phyloP scores from a whole-genome alignment of 2,888 invertebrate species.

The Cheilosia impressa region DNA sequence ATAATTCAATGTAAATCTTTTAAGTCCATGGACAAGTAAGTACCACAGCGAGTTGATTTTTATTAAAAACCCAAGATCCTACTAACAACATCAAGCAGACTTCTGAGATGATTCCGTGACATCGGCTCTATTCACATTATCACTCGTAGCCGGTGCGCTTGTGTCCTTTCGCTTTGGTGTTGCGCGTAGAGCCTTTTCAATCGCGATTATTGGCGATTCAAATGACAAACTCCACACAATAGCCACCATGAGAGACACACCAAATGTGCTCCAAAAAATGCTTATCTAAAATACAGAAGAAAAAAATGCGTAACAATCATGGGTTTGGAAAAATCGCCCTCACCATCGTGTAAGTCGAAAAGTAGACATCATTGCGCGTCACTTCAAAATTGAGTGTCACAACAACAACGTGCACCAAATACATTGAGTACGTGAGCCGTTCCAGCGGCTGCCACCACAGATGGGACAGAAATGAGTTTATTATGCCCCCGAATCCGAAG shows the following conservation, averaged over 20 bases:
- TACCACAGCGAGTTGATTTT: too few relatives aligned
- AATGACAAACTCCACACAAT: neutral
- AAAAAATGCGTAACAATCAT: neutral
- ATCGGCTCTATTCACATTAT: neutral
- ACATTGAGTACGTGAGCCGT: constrained; percentile 72
- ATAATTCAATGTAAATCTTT: too few relatives aligned
- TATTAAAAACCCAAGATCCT: too few relatives aligned
- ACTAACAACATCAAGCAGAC: neutral
- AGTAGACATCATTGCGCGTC: neutral
- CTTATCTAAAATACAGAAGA: neutral
- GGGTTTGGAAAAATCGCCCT: too few relatives aligned
- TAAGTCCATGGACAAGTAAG: too few relatives aligned
- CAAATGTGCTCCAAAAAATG: neutral
- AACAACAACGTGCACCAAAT: constrained; percentile 66
- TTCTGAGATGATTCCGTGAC: neutral
- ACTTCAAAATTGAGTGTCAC: neutral
- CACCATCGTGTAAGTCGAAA: neutral
- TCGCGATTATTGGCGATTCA: neutral
- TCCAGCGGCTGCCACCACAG: constrained; percentile 75
- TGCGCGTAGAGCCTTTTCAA: neutral
- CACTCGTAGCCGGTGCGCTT: neutral
- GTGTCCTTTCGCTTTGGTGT: neutral
- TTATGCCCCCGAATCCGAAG: constrained; percentile 74
- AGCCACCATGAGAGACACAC: neutral
- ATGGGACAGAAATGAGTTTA: constrained; percentile 72